Evolutionary conservation across 2,888 invertebrate genomes (phyloP), one percentile per base, ranked within the genome.

Genomic region (Scaeva pyrastri): DNA sequence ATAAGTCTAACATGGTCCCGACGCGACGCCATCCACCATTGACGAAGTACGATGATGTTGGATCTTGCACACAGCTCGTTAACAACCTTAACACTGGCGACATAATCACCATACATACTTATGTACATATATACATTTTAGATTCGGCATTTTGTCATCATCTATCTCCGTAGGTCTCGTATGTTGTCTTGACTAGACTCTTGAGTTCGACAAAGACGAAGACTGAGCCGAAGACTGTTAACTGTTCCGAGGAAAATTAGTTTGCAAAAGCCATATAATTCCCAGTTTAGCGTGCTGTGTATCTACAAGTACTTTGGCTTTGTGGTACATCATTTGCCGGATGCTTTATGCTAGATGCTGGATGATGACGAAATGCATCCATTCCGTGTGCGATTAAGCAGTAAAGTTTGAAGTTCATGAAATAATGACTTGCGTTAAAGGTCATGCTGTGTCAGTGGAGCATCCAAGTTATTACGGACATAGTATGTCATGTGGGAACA

Each of bases 71-170:
- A 82, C 73, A 48, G 50, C 72, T 77, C 77, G 77, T 81, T 77
- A 78, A 77, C 82, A 82, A 70, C 86, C 82, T 74, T 72, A 82
- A 82, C 81, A 86, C 74, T 50, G 77, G 74, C 82, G 86, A 86
- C 86, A 86, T 86, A 82, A 86, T 86, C 86, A 86, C 81, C 81
- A 74, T n/a, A n/a, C n/a, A n/a, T n/a, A n/a, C n/a, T n/a, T n/a
- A n/a, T n/a, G n/a, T n/a, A n/a, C n/a, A n/a, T 73, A 82, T 45
- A 74, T 73, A 60, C 21, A 60, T 60, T 81, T 81, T 64, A 58
- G 50, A 86, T 77, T 77, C 43, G 72, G 82, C 70, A 77, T 77
- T 86, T 86, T 82, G 76, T 82, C 81, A 86, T 77, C 77, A 82
- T 82, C 71, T 50, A 58, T 73, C 81, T 77, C 26, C 41, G 52